Evolutionary conservation across 2,888 invertebrate genomes (phyloP), one percentile per base, ranked within the genome.

Genomic region (Phaedon cochleariae): DNA sequence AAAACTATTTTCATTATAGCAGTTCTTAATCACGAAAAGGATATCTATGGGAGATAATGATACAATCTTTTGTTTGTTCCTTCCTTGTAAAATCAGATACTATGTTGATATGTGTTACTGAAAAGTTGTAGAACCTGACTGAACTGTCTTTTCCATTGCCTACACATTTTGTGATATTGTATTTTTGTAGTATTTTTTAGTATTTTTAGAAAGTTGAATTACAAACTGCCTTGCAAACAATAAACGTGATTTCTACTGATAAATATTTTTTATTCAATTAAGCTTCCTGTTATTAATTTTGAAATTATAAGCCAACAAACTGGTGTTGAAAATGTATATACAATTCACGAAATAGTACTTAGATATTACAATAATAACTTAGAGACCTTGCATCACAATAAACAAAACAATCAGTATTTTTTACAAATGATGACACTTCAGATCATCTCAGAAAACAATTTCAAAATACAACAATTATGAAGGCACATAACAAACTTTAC

Each of bases 401-500:
- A 10, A 34, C 41, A 41, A 15, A 41, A 15, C 4, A 15, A 41
- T 41, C 15, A 15, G 34, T 2, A n/a, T 12, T 41, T 41, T 41
- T 41, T 41, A 1, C 15, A 15, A 41, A n/a, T 12, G 41, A 34
- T 34, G 6, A 34, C 12, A 34, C 5, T 29, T 34, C 5, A 34
- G 6, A 34, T 34, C 12, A 62, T n/a, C n/a, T n/a, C n/a, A n/a
- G n/a, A n/a, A n/a, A n/a, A n/a, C n/a, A n/a, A n/a, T n/a, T n/a
- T n/a, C n/a, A 26, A 67, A 57, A 62, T 65, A 70, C 60, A 69
- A 65, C 62, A 64, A 68, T 55, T 41, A 69, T 70, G 69, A 75
- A 75, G 75, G 75, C 75, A 75, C 75, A 60, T 75, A 75, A 73
- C 68, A 69, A 69, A 65, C 68, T 72, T 65, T 63, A 60, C 54